phyloP scores from a whole-genome alignment of 2,888 invertebrate genomes.

The Timema cristinae region DNA sequence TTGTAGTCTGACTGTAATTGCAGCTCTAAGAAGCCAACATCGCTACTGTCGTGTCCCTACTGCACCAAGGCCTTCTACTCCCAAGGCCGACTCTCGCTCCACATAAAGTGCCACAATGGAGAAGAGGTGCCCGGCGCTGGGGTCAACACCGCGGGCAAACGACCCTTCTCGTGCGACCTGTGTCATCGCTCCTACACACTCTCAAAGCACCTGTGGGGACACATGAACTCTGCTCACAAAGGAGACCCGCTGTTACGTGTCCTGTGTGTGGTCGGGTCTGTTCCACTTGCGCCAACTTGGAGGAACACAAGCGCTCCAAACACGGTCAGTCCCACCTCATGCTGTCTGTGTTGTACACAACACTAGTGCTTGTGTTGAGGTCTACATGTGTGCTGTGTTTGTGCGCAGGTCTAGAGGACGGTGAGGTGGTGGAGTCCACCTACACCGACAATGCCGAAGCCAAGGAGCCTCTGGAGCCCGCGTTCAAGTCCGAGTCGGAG shows the following conservation, averaged over 20 bases:
- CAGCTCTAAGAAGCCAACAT: no score
- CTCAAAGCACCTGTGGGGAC: conserved; percentile 59
- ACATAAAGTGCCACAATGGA: conserved; percentile 46
- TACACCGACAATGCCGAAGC: no score
- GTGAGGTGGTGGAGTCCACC: no score
- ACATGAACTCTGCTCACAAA: conserved; percentile 56
- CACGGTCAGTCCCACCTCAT: conserved; percentile 36
- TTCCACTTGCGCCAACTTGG: conserved; percentile 46
- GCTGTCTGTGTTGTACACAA: no score
- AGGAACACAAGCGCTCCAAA: conserved; percentile 46
- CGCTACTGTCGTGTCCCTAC: no score
- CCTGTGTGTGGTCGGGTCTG: conserved; percentile 50
- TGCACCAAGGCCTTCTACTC: conserved; percentile 47
- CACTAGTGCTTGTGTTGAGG: no score
- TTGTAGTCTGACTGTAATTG: no score
- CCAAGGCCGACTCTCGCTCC: conserved; percentile 46
- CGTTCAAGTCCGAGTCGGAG: no score
- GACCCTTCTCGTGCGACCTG: conserved; percentile 52
- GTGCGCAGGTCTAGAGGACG: no score
- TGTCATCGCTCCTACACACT: conserved; percentile 58
- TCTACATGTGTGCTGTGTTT: no score
- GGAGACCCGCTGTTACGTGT: conserved; percentile 56
- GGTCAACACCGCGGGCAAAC: conserved; percentile 34
- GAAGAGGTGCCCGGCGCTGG: conserved; percentile 27
- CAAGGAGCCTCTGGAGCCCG: no score